Percentiles rank a stretch among this genome's conserved stretches.
phyloP scores from a whole-genome alignment of 1,140 invertebrate genomes.

The Cataglyphis hispanica region DNA sequence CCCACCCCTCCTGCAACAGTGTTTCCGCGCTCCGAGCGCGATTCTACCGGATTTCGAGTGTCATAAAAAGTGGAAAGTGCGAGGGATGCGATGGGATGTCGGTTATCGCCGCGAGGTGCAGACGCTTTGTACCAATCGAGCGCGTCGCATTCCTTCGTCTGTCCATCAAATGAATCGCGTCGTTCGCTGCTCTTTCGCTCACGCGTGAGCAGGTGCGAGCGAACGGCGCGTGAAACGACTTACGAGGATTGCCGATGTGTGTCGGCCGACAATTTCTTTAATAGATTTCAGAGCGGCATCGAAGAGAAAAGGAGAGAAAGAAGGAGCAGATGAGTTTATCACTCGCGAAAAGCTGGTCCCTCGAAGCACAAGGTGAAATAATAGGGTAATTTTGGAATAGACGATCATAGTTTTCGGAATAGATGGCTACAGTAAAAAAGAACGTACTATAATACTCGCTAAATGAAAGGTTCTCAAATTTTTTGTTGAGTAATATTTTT shows the following conservation, averaged over 20 bases:
- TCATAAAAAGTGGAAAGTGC: constrained; percentile 73
- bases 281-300: constrained; percentile 36
- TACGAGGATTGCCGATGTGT: constrained; percentile 50
- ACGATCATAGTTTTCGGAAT: constrained; percentile 42
- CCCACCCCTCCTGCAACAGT: not conserved
- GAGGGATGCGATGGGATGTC: constrained; percentile 29
- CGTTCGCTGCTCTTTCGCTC: constrained; percentile 54
- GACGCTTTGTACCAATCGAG: constrained; percentile 7
- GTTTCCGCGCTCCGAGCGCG: constrained; percentile 47
- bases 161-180: constrained; percentile 70
- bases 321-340: constrained; percentile 31
- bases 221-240: constrained; percentile 60
- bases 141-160: constrained; percentile 26
- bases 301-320: not conserved
- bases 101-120: constrained; percentile 74
- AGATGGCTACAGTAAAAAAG: constrained; percentile 26
- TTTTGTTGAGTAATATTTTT: not conserved
- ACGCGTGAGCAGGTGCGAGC: constrained; percentile 54
- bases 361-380: constrained; percentile 44
- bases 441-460: not conserved
- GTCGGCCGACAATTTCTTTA: constrained; percentile 44
- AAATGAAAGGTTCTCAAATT: not conserved
- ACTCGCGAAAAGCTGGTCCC: not conserved
- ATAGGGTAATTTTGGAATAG: constrained; percentile 44
- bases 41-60: constrained; percentile 46